These are phyloP conservation scores for Laticauda laticaudata DNA, from an alignment of 2,113 vertebrate species.

Conservation along the genomic window DNA sequence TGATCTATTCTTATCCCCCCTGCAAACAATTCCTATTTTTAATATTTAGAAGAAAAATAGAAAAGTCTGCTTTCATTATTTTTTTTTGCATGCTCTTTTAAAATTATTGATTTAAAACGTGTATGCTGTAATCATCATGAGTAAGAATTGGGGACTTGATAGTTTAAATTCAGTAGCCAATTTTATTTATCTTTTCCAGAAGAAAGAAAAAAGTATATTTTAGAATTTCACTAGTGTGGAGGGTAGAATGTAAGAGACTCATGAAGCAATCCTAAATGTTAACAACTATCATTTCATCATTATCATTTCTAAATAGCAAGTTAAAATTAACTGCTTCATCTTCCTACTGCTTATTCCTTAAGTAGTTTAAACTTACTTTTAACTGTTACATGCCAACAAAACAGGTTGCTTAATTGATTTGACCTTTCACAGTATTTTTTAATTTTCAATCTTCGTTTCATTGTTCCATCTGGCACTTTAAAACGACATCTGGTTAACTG, in stretches of 20 bases:
- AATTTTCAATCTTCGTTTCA: conserved; percentile 98
- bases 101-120: background rate
- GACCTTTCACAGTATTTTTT: conserved; percentile 98
- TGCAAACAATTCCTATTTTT: background rate
- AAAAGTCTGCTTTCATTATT: background rate
- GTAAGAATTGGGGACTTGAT: background rate
- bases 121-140: background rate
- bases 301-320: conserved; percentile 55
- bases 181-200: conserved; percentile 13
- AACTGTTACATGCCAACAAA: conserved; percentile 96
- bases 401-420: conserved; percentile 99
- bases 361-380: conserved; percentile 91
- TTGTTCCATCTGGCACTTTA: conserved; percentile 99
- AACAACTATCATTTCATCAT: conserved; percentile 55
- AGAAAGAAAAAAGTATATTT: conserved; percentile 1
- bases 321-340: conserved; percentile 67
- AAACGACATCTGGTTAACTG: conserved; percentile 99
- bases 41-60: background rate
- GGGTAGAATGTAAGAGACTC: background rate
- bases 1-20: background rate
- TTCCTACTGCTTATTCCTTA: conserved; percentile 72
- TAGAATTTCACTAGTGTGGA: conserved; percentile 5
- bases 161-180: background rate
- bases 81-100: background rate
- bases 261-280: conserved; percentile 33